These are phyloP conservation scores for Cremastinae sp. DNA, from an alignment of 2,888 invertebrate species.

Conservation along the genomic window DNA sequence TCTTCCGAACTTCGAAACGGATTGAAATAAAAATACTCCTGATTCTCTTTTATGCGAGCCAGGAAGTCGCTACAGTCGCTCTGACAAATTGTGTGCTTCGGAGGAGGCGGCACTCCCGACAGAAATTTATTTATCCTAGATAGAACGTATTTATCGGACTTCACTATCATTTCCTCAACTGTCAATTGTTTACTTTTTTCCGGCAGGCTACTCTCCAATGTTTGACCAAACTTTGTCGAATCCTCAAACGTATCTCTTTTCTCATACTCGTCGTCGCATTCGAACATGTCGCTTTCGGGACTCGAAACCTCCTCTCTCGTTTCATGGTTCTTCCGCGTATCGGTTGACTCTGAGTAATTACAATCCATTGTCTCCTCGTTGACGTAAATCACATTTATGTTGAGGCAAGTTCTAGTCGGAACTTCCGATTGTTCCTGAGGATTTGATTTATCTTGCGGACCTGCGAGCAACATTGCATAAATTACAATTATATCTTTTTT, in stretches of 20 bases:
- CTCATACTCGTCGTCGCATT: conserved; percentile 75
- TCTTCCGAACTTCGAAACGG: conserved; percentile 56
- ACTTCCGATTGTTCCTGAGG: conserved; percentile 52
- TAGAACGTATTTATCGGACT: conserved; percentile 79
- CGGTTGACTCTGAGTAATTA: conserved; percentile 59
- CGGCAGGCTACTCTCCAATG: background rate
- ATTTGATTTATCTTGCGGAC: conserved; percentile 62
- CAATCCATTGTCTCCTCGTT: conserved; percentile 69
- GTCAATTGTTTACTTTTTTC: conserved; percentile 63
- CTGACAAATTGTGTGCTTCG: conserved; percentile 87
- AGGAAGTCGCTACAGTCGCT: conserved; percentile 86
- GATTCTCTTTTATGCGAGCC: conserved; percentile 82
- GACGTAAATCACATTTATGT: conserved; percentile 60
- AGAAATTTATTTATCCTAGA: conserved; percentile 83
- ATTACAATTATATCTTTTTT: no score
- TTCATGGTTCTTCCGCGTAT: conserved; percentile 42
- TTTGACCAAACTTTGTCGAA: no score
- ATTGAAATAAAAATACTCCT: conserved; percentile 81
- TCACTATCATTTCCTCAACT: conserved; percentile 70
- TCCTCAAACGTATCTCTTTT: no score
- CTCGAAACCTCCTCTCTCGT: conserved; percentile 65
- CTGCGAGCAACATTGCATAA: conserved; percentile 59
- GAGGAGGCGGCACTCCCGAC: conserved; percentile 88
- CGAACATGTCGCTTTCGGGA: conserved; percentile 78
- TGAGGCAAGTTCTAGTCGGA: conserved; percentile 6